Evolutionary conservation across 2,113 vertebrate species (phyloP).

Genomic region (Eonycteris spelaea): DNA sequence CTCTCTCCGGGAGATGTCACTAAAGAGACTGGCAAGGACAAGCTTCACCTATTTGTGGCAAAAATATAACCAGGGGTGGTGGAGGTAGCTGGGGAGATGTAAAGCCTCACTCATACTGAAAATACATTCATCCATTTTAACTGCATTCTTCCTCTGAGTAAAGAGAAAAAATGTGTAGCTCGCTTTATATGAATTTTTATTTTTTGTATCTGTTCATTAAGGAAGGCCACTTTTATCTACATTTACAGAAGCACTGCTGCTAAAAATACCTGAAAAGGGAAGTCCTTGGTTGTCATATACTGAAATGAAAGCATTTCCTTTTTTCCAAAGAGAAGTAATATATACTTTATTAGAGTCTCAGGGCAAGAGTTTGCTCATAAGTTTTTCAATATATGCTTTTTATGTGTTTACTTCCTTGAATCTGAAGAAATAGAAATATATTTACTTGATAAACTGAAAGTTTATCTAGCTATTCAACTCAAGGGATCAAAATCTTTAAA

Average conservation of each 20-base stretch:
- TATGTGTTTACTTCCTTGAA: background rate
- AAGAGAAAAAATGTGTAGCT: fast-evolving
- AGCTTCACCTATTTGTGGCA: constrained; percentile 41
- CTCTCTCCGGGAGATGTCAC: constrained; percentile 76
- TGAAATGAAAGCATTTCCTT: background rate
- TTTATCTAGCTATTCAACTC: background rate
- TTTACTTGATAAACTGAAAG: background rate
- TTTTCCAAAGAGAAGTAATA: background rate
- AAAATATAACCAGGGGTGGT: constrained; percentile 20
- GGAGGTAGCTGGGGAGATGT: background rate
- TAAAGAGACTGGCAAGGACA: constrained; percentile 42
- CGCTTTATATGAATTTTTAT: background rate
- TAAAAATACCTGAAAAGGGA: background rate
- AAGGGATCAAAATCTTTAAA: background rate
- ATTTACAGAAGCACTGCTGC: background rate
- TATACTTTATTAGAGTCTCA: constrained; percentile 22
- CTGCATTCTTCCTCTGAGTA: background rate
- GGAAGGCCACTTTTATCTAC: constrained; percentile 48
- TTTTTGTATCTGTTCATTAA: constrained; percentile 59
- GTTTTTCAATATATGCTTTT: constrained; percentile 23
- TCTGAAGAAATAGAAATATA: constrained; percentile 28
- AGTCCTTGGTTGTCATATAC: background rate
- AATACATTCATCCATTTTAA: constrained; percentile 53
- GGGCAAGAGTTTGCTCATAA: constrained; percentile 6
- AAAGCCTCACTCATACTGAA: constrained; percentile 50